Evolutionary conservation across 2,797 vertebrate genomes (phyloP), one percentile per base, ranked within the genome.

Genomic region (Helarctos malayanus): DNA sequence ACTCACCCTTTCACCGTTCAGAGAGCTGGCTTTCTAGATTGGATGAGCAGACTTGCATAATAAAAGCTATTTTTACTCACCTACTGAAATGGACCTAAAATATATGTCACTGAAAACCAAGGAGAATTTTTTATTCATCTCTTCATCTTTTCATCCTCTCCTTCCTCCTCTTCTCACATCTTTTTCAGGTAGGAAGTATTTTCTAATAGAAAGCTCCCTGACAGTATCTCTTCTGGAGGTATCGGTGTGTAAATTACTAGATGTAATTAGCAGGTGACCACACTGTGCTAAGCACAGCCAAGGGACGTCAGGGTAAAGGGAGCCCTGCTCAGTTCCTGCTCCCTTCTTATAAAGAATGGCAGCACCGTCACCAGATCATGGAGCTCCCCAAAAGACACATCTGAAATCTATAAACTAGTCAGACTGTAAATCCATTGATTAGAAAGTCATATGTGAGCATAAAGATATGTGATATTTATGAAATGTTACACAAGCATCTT

Each of bases 141-240:
- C 18, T 27, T 25, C 32, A 9, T n/a, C 27, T 12, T 25, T 47
- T 65, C 16, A 3, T 65, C 54, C 35, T 63, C 1, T 4, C 19
- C 47, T 19, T 16, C 7, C 13, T 18, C 29, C 56, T 29, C 12
- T 47, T 56, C 89, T 78, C 88, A 80, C 84, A 59, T 35, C 75
- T 98, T 98, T 92, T 69, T 75, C 90, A 68, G 56, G 47, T 78
- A 92, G 75, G 32, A 97, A 54, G 18, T 45, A 21, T 80, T 59
- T 96, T 96, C 89, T 61, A 97, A 97, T 65, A 78, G 92, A 97
- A 96, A 96, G 10, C 27, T 96, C 85, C 89, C 81, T 96, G 89
- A 68, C 14, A 96, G 82, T 75, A 84, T 54, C 27, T 97, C 98
- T 83, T 92, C 10, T 2, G 41, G 41, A 89, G 68, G n/a, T 52